phyloP scores from a whole-genome alignment of 2,113 vertebrate genomes.

The Dicentrarchus labrax region DNA sequence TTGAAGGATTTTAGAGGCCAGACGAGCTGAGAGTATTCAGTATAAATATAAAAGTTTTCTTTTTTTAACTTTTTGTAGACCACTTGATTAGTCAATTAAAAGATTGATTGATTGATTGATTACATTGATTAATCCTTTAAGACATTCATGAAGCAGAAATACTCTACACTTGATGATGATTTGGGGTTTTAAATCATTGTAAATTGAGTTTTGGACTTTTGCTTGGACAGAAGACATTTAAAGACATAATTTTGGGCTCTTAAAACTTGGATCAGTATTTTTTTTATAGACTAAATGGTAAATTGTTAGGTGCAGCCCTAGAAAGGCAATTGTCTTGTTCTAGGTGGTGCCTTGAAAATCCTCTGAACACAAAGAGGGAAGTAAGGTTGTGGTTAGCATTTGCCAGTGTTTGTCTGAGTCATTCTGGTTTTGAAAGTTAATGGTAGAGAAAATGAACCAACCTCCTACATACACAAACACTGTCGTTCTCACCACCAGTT shows the following conservation, averaged over 20 bases:
- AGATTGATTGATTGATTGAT: neutral
- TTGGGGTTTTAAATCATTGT: neutral
- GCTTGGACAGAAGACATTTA: neutral
- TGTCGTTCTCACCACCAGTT: constrained; percentile 20
- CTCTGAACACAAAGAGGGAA: neutral
- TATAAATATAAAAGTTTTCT: neutral
- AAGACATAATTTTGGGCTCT: neutral
- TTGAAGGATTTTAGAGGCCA: neutral
- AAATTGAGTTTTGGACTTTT: neutral
- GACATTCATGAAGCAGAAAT: neutral
- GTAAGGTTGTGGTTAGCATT: neutral
- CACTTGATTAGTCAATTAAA: neutral
- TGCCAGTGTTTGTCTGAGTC: neutral
- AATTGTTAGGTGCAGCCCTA: neutral
- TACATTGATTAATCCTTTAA: neutral
- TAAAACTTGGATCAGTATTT: neutral
- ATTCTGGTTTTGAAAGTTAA: constrained; percentile 23
- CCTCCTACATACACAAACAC: neutral
- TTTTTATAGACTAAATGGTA: neutral
- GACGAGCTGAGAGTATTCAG: too few species aligned
- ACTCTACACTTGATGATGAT: neutral
- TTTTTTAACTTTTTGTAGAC: neutral
- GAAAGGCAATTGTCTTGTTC: neutral
- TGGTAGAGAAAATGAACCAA: constrained; percentile 1
- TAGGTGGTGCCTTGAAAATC: neutral